These are phyloP conservation scores for Diplogasteroides magnus DNA, from an alignment of 1,140 invertebrate genomes.

Conservation along the genomic window DNA sequence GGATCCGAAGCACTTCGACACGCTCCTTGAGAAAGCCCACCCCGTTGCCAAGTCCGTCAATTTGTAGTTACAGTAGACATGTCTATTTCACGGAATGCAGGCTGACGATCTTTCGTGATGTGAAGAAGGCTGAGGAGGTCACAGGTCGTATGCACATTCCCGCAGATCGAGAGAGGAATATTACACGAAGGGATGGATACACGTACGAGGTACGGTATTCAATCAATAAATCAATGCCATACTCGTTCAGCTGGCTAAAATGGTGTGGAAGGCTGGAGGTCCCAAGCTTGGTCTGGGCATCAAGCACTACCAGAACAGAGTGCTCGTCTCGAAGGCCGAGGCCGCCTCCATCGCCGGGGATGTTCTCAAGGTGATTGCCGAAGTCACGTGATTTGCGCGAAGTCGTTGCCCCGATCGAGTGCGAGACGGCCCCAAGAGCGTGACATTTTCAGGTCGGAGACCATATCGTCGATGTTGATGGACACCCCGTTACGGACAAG, in stretches of 20 bases:
- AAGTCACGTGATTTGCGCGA: no score
- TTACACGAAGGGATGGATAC: constrained; percentile 44
- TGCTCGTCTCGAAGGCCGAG: no score
- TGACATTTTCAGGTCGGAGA: no score
- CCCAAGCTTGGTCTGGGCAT: constrained; percentile 45
- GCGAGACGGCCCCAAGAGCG: no score
- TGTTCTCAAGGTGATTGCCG: no score
- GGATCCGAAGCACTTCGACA: constrained; percentile 43
- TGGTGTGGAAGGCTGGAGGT: constrained; percentile 41
- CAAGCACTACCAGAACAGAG: constrained; percentile 41
- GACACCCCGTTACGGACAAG: constrained; percentile 42
- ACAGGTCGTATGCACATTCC: constrained; percentile 39
- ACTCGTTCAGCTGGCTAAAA: constrained; percentile 27
- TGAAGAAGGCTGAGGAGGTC: constrained; percentile 32
- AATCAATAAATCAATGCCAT: background rate
- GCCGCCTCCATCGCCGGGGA: no score
- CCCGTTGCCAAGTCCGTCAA: no score
- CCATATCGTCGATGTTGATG: constrained; percentile 45
- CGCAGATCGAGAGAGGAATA: constrained; percentile 42
- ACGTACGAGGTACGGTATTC: constrained; percentile 20
- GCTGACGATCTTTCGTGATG: constrained; percentile 33
- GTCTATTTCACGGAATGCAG: no score
- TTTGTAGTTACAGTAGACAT: no score
- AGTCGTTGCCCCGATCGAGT: no score
- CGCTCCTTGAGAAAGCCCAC: constrained; percentile 36